These are phyloP conservation scores for Loripinus fragilis DNA, from an alignment of 2,888 invertebrate species.

Conservation along the genomic window DNA sequence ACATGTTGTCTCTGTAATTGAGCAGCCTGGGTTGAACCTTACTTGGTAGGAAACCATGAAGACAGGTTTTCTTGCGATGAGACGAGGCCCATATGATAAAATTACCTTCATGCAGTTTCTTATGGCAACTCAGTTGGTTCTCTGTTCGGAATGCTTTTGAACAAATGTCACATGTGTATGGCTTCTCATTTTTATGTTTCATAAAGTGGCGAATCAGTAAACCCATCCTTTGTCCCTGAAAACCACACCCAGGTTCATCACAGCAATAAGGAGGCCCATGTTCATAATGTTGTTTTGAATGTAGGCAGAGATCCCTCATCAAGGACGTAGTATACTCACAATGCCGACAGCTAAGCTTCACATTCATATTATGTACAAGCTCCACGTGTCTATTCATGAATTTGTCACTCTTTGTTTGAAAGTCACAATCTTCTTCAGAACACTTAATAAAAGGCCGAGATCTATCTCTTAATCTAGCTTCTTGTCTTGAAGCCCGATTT, in stretches of 20 bases:
- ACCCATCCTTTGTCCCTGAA: slow-evolving; percentile 84
- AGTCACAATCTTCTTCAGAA: slow-evolving; percentile 59
- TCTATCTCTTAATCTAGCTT: neutral
- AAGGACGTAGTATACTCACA: slow-evolving; percentile 87
- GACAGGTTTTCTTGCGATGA: too few relatives aligned
- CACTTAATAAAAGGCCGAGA: slow-evolving; percentile 25
- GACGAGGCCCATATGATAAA: too few relatives aligned
- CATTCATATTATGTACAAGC: slow-evolving; percentile 52
- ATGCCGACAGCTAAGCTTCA: slow-evolving; percentile 84
- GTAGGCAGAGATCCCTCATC: slow-evolving; percentile 87
- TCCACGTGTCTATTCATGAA: slow-evolving; percentile 56
- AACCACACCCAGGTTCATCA: slow-evolving; percentile 85
- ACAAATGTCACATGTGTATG: slow-evolving; percentile 85
- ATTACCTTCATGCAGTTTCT: slow-evolving; percentile 85
- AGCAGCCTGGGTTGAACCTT: too few relatives aligned
- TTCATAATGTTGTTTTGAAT: slow-evolving; percentile 85
- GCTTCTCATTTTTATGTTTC: slow-evolving; percentile 85
- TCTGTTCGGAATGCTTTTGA: slow-evolving; percentile 86
- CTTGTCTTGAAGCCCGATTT: neutral
- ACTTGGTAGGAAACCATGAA: too few relatives aligned
- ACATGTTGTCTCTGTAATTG: too few relatives aligned
- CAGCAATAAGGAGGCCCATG: slow-evolving; percentile 87
- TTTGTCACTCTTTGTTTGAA: slow-evolving; percentile 40
- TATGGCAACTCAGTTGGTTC: slow-evolving; percentile 86
- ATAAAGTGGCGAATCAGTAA: slow-evolving; percentile 87